Evolutionary conservation across 2,888 invertebrate genomes (phyloP).

Genomic region (Tetranychus piercei): DNA sequence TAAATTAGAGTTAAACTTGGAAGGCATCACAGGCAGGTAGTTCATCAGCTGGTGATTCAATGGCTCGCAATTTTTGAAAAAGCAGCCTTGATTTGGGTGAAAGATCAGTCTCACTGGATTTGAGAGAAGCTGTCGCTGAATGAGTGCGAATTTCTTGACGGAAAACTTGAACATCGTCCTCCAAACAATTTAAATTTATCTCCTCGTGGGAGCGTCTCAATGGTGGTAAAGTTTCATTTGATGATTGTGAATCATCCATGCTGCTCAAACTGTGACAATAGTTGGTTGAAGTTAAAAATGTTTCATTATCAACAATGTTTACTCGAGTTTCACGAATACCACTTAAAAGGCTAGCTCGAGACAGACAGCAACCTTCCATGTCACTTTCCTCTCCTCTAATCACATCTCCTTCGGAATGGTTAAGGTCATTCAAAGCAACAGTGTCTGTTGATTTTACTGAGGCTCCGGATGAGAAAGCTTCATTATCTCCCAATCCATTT

Average conservation of each 20-base stretch:
- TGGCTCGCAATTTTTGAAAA: conserved; percentile 15
- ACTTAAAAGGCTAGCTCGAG: neutral
- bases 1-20: neutral
- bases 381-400: neutral
- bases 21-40: conserved; percentile 9
- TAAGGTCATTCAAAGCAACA: neutral
- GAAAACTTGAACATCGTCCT: conserved; percentile 21
- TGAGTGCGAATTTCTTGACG: conserved; percentile 12
- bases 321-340: neutral
- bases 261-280: conserved; percentile 22
- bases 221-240: conserved; percentile 15
- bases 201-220: conserved; percentile 21
- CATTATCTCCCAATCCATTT: neutral
- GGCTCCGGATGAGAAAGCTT: neutral
- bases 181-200: conserved; percentile 14
- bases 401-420: neutral
- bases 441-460: neutral
- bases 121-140: neutral
- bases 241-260: conserved; percentile 10
- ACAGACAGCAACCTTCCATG: neutral
- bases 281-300: conserved; percentile 17
- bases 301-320: neutral
- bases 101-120: neutral
- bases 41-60: conserved; percentile 13
- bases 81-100: conserved; percentile 14